phyloP scores from a whole-genome alignment of 2,888 invertebrate species.

The Cryptocephalus primarius region DNA sequence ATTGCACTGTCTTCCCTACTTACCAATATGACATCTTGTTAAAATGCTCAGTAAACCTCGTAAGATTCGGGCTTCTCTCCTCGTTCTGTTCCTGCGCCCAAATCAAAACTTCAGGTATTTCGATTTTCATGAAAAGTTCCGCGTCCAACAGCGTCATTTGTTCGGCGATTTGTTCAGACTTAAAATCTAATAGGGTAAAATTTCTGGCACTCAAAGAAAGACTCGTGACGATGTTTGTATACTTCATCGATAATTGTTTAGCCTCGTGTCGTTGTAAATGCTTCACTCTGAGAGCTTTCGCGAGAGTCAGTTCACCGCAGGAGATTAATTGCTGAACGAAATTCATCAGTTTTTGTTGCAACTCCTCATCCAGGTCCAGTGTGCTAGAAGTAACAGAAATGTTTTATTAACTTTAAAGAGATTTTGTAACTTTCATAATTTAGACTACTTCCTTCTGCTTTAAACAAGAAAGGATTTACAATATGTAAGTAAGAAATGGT shows the following conservation, averaged over 20 bases:
- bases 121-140: constrained; percentile 89
- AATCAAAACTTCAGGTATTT: constrained; percentile 91
- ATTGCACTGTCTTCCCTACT: constrained; percentile 13
- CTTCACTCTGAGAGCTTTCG: constrained; percentile 80
- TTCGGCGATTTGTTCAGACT: constrained; percentile 90
- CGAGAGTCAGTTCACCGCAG: constrained; percentile 84
- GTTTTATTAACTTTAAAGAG: too few species aligned
- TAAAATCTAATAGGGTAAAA: constrained; percentile 76
- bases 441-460: too few species aligned
- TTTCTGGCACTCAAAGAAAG: constrained; percentile 32
- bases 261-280: constrained; percentile 69
- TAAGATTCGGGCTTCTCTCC: constrained; percentile 92
- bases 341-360: constrained; percentile 77
- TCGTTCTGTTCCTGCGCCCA: constrained; percentile 98
- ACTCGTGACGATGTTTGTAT: constrained; percentile 18
- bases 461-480: not conserved
- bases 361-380: constrained; percentile 70
- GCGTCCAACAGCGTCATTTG: constrained; percentile 97
- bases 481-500: too few species aligned
- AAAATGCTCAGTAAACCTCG: constrained; percentile 96
- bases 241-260: constrained; percentile 23
- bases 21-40: constrained; percentile 98
- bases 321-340: constrained; percentile 90
- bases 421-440: too few species aligned
- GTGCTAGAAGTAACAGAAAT: constrained; percentile 47